Conservation (phyloP, 2,113 vertebrate species). For the Pampusana beccarii region DNA sequence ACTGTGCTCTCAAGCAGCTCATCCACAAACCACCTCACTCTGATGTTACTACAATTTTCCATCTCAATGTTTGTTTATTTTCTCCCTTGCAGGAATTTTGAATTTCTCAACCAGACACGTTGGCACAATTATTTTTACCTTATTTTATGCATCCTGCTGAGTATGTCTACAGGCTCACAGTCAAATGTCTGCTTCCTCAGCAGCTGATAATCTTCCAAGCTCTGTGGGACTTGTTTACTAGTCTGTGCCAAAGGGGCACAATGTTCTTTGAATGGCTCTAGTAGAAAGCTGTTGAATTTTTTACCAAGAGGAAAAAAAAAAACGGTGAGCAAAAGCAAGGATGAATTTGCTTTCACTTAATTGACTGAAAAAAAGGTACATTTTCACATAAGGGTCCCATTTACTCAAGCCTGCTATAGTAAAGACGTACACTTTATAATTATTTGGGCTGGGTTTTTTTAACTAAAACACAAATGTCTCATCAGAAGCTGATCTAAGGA, state of each 20-base stretch:
- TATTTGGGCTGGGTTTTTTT: neutral
- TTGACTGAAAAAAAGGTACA: neutral
- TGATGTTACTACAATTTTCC: conserved; percentile 17
- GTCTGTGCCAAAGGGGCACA: neutral
- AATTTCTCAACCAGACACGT: conserved; percentile 53
- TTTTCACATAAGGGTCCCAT: neutral
- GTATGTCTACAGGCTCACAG: conserved; percentile 58
- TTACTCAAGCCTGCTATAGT: neutral
- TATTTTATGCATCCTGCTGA: conserved; percentile 56
- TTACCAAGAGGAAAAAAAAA: conserved; percentile 23
- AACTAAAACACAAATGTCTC: neutral
- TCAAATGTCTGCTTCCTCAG: conserved; percentile 65
- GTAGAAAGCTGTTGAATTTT: neutral
- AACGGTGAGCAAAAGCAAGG: neutral
- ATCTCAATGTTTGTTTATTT: conserved; percentile 26
- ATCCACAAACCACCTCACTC: neutral
- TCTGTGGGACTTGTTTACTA: conserved; percentile 36
- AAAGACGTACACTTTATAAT: neutral
- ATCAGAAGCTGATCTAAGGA: neutral
- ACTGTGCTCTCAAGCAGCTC: neutral
- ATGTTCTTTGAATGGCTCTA: conserved; percentile 4
- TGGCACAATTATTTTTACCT: conserved; percentile 63
- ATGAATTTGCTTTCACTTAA: neutral
- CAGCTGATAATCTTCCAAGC: conserved; percentile 34
- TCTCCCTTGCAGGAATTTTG: conserved; percentile 50